phyloP scores from a whole-genome alignment of 2,797 vertebrate genomes.

The Rhinichthys osculus region DNA sequence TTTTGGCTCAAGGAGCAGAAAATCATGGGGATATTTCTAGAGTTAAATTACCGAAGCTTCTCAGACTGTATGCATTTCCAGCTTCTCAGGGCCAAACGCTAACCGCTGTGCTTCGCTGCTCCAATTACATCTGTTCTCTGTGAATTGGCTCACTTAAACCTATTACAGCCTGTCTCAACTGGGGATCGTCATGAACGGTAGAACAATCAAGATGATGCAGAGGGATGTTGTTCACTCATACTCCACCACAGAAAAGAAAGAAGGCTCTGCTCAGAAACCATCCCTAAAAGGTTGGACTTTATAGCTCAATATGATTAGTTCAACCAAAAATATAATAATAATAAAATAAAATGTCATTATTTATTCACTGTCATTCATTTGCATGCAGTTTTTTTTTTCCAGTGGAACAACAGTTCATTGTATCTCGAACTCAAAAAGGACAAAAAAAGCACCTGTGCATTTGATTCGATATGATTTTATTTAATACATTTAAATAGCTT shows the following conservation, averaged over 20 bases:
- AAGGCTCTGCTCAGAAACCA: not conserved
- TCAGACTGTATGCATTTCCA: slow-evolving; percentile 10
- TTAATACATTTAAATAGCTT: too few relatives aligned
- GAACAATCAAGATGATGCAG: slow-evolving; percentile 27
- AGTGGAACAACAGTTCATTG: not conserved
- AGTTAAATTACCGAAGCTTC: slow-evolving; percentile 11
- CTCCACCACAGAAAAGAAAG: not conserved
- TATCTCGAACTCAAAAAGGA: not conserved
- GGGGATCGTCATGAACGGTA: not conserved
- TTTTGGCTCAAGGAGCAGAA: not conserved
- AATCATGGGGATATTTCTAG: slow-evolving; percentile 13
- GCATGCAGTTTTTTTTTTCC: not conserved
- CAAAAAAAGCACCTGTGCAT: not conserved
- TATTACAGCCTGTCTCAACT: slow-evolving; percentile 14
- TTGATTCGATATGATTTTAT: too few relatives aligned
- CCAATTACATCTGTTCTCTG: slow-evolving; percentile 2
- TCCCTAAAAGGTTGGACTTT: not conserved
- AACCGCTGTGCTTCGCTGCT: not conserved
- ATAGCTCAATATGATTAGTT: not conserved
- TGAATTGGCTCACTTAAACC: slow-evolving; percentile 28
- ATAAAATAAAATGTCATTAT: not conserved
- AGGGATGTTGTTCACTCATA: not conserved
- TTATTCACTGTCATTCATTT: not conserved
- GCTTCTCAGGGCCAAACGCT: not conserved
- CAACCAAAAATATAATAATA: not conserved